Percentiles rank a stretch among this genome's conserved stretches.
These are phyloP conservation scores for Melinopterus prodromus DNA, from an alignment of 2,888 invertebrate species.

Conservation along the genomic window DNA sequence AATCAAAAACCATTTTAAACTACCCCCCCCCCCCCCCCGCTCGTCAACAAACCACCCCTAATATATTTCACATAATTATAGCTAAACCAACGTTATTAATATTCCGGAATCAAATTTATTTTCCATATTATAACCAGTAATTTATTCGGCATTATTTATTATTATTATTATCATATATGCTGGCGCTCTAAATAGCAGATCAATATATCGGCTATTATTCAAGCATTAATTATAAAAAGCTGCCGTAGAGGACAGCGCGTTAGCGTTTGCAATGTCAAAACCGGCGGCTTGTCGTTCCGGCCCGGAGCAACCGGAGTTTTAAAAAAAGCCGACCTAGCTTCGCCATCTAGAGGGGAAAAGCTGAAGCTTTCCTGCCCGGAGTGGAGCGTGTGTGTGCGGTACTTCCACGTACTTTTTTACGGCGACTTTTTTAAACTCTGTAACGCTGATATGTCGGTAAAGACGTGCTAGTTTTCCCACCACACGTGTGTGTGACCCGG, in stretches of 20 bases:
- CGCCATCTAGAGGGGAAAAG: neutral
- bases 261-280: neutral
- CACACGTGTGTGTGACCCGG: neutral
- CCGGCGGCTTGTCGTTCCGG: neutral
- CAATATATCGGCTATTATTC: conserved; percentile 4
- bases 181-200: neutral
- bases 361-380: neutral
- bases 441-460: neutral
- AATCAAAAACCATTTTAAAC: no score
- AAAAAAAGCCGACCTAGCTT: neutral
- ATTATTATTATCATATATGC: neutral
- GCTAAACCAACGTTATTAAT: neutral
- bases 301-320: neutral
- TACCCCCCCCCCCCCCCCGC: no score
- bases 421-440: neutral
- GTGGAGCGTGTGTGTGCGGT: neutral
- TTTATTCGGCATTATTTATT: neutral
- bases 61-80: neutral
- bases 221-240: neutral
- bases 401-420: neutral
- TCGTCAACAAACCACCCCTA: no score
- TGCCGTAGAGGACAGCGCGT: neutral
- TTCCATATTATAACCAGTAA: neutral
- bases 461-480: neutral
- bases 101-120: neutral